These are phyloP conservation scores for Lophotriccus pileatus DNA, from an alignment of 2,797 vertebrate genomes.

Conservation along the genomic window DNA sequence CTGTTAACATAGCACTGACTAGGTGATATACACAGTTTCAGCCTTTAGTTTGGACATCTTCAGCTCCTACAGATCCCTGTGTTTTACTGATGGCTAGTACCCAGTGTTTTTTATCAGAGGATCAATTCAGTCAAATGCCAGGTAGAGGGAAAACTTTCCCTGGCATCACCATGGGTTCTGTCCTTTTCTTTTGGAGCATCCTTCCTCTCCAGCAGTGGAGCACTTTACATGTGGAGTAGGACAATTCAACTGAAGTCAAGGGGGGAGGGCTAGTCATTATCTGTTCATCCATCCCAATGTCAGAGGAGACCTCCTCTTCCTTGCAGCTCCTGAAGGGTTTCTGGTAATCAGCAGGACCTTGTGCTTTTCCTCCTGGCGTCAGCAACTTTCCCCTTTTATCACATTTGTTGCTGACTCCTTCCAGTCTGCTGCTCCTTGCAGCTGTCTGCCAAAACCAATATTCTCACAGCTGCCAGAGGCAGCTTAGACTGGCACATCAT, in stretches of 20 bases:
- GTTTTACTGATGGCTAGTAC: not conserved
- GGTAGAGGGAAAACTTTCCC: not conserved
- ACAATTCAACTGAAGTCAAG: not conserved
- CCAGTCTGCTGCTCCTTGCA: conserved; percentile 68
- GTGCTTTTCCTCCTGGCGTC: conserved; percentile 57
- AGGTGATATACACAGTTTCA: not conserved
- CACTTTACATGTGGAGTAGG: not conserved
- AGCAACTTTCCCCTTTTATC: conserved; percentile 68
- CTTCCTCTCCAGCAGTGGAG: not conserved
- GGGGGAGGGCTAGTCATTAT: not conserved
- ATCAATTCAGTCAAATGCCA: not conserved
- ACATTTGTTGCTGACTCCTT: conserved; percentile 72
- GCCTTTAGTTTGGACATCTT: not conserved
- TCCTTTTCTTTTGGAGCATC: not conserved
- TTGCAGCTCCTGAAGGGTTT: conserved; percentile 16
- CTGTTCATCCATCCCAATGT: not conserved
- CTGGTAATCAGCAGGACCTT: conserved; percentile 31
- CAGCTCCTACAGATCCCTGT: not conserved
- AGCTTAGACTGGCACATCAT: conserved; percentile 70
- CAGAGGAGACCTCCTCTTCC: conserved; percentile 7
- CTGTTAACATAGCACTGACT: not conserved
- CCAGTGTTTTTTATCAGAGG: not conserved
- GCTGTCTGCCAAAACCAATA: conserved; percentile 73
- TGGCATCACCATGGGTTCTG: not conserved
- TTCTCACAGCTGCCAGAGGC: conserved; percentile 71